Evolutionary conservation across 2,888 invertebrate species (phyloP).

Genomic region (Drosophila testacea): DNA sequence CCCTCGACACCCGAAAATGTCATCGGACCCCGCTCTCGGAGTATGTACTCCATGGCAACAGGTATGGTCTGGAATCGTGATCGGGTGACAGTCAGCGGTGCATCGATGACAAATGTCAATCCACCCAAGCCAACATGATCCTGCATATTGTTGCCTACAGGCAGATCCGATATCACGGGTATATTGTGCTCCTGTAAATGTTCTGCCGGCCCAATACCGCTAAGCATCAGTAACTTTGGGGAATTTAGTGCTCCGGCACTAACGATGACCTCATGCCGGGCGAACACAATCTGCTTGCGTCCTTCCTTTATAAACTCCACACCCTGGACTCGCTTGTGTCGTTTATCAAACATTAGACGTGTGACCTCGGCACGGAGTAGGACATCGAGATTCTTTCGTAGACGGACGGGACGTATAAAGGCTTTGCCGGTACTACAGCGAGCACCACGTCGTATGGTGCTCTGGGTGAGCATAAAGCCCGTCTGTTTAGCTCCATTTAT

Average conservation of each 20-base stretch:
- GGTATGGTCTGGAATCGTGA: slow-evolving; percentile 91
- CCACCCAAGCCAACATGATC: slow-evolving; percentile 95
- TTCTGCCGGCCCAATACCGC: slow-evolving; percentile 93
- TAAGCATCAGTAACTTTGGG: slow-evolving; percentile 96
- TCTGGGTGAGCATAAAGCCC: slow-evolving; percentile 95
- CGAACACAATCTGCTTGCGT: slow-evolving; percentile 88
- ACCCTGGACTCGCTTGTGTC: slow-evolving; percentile 91
- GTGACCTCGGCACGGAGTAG: slow-evolving; percentile 91
- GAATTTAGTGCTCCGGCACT: slow-evolving; percentile 95
- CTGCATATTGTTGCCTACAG: slow-evolving; percentile 93
- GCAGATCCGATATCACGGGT: slow-evolving; percentile 90
- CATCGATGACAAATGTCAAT: slow-evolving; percentile 92
- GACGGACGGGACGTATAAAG: slow-evolving; percentile 92
- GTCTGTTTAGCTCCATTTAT: slow-evolving; percentile 93
- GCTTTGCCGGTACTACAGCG: slow-evolving; percentile 96
- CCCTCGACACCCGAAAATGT: slow-evolving; percentile 94
- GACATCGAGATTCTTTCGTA: slow-evolving; percentile 91
- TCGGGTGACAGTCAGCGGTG: slow-evolving; percentile 92
- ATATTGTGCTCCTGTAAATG: slow-evolving; percentile 90
- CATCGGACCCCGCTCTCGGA: slow-evolving; percentile 93
- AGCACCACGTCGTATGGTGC: slow-evolving; percentile 92
- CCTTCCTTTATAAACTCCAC: slow-evolving; percentile 91
- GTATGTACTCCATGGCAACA: slow-evolving; percentile 92
- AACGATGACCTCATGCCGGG: slow-evolving; percentile 92
- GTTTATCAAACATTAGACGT: slow-evolving; percentile 88